These are phyloP conservation scores for Albula goreensis DNA, from an alignment of 2,113 vertebrate species.

Conservation along the genomic window DNA sequence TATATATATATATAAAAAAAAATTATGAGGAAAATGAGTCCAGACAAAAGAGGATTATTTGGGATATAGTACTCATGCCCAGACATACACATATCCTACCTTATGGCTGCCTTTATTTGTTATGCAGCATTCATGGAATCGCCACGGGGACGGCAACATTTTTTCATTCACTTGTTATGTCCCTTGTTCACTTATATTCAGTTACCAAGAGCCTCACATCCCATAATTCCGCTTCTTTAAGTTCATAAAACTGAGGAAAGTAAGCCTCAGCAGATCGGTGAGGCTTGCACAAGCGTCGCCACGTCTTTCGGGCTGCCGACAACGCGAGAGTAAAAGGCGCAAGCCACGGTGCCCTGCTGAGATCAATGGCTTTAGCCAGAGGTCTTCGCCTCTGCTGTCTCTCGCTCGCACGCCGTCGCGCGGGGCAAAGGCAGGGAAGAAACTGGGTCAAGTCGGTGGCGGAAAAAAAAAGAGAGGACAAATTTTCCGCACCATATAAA, in stretches of 20 bases:
- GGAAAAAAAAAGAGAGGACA: not conserved
- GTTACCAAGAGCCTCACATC: not conserved
- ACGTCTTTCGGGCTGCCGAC: not conserved
- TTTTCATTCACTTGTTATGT: too few relatives aligned
- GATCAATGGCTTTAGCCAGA: not conserved
- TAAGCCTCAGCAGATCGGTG: not conserved
- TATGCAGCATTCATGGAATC: not conserved
- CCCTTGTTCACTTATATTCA: not conserved
- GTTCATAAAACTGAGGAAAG: not conserved
- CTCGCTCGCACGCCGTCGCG: not conserved
- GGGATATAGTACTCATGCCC: not conserved
- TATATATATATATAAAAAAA: not conserved
- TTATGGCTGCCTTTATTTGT: not conserved
- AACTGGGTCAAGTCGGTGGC: slow-evolving; percentile 19
- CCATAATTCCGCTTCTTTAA: not conserved
- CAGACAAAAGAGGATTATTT: not conserved
- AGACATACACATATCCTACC: not conserved
- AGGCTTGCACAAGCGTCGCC: not conserved
- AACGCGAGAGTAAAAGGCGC: not conserved
- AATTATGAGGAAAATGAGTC: too few relatives aligned
- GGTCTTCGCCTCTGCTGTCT: not conserved
- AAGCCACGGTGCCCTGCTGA: not conserved
- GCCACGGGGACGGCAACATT: not conserved
- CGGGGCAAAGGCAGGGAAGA: not conserved
- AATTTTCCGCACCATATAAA: not conserved